These are phyloP conservation scores for Camponotus vicinus DNA, from an alignment of 1,140 invertebrate genomes.

Conservation along the genomic window DNA sequence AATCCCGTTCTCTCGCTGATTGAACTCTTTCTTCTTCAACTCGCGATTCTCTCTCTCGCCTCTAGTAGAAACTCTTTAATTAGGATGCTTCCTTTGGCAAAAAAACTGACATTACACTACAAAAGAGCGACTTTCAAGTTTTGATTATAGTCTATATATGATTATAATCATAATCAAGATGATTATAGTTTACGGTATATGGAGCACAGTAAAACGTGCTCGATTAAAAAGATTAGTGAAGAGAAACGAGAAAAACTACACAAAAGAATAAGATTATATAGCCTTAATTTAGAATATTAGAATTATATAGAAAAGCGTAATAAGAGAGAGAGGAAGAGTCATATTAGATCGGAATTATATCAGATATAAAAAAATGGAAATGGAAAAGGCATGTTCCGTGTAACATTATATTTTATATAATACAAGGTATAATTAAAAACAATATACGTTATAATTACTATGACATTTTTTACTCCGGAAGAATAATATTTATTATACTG, in stretches of 20 bases:
- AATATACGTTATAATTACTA: neutral
- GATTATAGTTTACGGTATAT: constrained; percentile 14
- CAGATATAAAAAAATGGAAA: neutral
- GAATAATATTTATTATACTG: neutral
- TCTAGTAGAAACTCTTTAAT: constrained; percentile 22
- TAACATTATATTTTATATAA: neutral
- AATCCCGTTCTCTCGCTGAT: constrained; percentile 19
- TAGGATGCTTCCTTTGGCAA: neutral
- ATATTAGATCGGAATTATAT: neutral
- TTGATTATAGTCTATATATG: constrained; percentile 21
- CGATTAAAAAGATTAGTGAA: neutral
- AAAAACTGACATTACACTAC: neutral
- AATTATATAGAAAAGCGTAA: neutral
- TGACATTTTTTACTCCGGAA: neutral
- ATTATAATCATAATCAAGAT: no score
- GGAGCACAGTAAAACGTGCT: neutral
- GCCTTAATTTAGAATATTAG: neutral
- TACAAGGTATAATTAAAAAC: neutral
- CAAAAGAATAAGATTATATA: neutral
- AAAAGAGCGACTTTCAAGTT: constrained; percentile 6
- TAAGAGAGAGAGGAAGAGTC: neutral
- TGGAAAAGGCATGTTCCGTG: neutral
- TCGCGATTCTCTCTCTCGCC: neutral
- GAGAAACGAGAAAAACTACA: neutral
- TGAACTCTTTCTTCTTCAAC: constrained; percentile 4